Evolutionary conservation across 2,797 vertebrate species (phyloP), one percentile per base, ranked within the genome.

Genomic region (Pyrocephalus nanus): DNA sequence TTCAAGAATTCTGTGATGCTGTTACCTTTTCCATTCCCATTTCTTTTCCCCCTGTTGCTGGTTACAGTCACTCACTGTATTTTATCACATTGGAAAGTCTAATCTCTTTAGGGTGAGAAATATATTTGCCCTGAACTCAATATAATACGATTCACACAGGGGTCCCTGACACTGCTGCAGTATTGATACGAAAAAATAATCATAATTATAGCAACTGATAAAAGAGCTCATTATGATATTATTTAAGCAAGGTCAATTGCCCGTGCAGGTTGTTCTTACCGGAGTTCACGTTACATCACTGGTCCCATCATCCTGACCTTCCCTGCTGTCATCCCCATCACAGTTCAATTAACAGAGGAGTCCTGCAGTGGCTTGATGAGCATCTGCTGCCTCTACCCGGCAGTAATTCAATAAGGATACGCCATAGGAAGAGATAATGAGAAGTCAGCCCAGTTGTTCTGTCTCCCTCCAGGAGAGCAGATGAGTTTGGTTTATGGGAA

Each of bases 361-460:
- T 97, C 98, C 95, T 95, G 97, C 98, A 98, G 98, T 72, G 92
- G 98, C 97, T 98, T 98, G 98, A 98, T 98, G 98, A 98, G 98
- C 99, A 99, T 99, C 98, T 99, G 99, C 98, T 97, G 95, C 96
- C 96, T 98, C 98, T 98, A 98, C 98, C 98, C 98, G 98, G 98
- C 97, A 98, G 98, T 99, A 98, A 99, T 98, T 99, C 98, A 98
- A 98, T 99, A 98, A 98, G 97, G 96, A 96, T 64, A 88, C 95
- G 9, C 96, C 93, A 95, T 91, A 96, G 97, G 98, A 98, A 97
- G 96, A 97, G 96, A 97, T 97, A 98, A 99, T 98, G 97, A 97
- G 97, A 98, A 95, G 97, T 96, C 97, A 97, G 96, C 93, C 98
- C 97, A 98, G 97, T 98, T 98, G 96, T 97, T 95, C 94, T 76